phyloP scores from a whole-genome alignment of 2,797 vertebrate species.

The Eospalax fontanierii region DNA sequence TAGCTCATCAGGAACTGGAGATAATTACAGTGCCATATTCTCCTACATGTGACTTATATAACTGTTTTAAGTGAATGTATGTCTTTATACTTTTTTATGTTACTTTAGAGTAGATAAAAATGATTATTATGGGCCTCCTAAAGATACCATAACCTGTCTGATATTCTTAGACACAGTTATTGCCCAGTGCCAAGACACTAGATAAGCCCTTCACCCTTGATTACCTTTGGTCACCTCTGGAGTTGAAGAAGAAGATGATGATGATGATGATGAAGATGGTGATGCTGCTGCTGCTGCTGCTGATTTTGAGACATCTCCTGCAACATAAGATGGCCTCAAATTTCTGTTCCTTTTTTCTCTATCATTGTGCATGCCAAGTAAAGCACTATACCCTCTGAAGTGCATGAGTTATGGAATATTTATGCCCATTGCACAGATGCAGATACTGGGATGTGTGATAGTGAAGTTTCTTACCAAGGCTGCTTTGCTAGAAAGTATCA shows the following conservation, averaged over 20 bases:
- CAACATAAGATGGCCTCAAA: background rate
- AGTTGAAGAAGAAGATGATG: background rate
- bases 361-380: background rate
- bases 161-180: background rate
- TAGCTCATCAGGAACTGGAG: conserved; percentile 10
- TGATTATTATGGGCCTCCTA: background rate
- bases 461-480: background rate
- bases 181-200: background rate
- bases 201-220: background rate
- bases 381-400: background rate
- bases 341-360: background rate
- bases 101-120: background rate
- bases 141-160: background rate
- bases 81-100: background rate
- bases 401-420: background rate
- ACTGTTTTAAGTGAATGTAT: background rate
- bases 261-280: too few relatives aligned
- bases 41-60: background rate
- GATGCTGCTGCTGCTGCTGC: too few relatives aligned
- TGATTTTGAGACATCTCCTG: background rate
- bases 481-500: background rate
- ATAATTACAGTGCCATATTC: background rate
- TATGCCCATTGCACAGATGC: background rate
- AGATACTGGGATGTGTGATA: background rate
- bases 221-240: background rate